Evolutionary conservation across 2,888 invertebrate genomes (phyloP).

Genomic region (Volucella bombylans): DNA sequence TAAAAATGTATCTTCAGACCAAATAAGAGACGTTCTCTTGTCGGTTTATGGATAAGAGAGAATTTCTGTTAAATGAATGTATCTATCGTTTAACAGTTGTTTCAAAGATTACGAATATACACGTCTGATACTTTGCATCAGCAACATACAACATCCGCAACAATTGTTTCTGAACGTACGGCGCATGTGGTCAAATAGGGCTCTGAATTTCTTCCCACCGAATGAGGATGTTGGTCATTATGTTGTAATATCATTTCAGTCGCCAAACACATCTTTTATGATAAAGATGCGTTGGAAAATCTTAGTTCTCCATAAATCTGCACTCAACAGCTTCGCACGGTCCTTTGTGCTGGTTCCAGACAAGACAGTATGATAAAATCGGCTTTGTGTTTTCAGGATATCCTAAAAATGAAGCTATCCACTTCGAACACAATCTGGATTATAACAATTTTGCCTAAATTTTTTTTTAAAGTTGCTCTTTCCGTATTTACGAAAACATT

Average conservation of each 20-base stretch:
- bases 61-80: too few species aligned
- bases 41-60: too few species aligned
- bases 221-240: neutral
- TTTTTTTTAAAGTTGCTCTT: too few species aligned
- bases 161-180: neutral
- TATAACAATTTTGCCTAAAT: too few species aligned
- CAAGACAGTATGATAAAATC: too few species aligned
- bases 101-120: neutral
- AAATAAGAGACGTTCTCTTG: too few species aligned
- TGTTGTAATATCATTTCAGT: constrained; percentile 21
- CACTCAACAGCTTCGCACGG: too few species aligned
- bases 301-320: neutral
- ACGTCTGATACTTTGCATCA: neutral
- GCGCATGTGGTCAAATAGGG: constrained; percentile 29
- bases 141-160: constrained; percentile 5
- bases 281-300: neutral
- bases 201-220: neutral
- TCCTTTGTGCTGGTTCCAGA: too few species aligned
- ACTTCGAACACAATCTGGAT: too few species aligned
- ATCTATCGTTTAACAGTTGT: neutral
- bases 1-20: constrained; percentile 1
- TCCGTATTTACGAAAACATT: too few species aligned
- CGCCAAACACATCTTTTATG: constrained; percentile 7
- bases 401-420: too few species aligned
- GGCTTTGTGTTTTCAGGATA: too few species aligned